Base-by-base conservation (phyloP, 2,888 invertebrate species). In the Brachyopa scutellaris region DNA sequence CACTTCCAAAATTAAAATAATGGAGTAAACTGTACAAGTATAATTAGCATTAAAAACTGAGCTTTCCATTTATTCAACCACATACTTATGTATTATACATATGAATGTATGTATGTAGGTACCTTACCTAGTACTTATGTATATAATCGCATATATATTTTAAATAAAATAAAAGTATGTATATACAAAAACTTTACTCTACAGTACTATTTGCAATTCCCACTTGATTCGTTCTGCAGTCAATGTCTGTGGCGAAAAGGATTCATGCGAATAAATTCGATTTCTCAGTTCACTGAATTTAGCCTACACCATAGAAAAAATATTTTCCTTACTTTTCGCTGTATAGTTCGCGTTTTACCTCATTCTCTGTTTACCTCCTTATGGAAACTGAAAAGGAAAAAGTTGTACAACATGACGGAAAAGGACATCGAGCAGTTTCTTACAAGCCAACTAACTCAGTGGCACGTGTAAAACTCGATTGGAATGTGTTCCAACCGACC, bases 381-480 rank as follows among this genome's bases (percentile, higher is more conserved):
- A 23, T 23, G 21, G 3, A 47, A 47, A 23, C 2, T 42, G 21
- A n/a, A 42, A 3, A 19, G n/a, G 8, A 42, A 21, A n/a, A 21
- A 21, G 21, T 23, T 21, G 13, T 31, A 51, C 38, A 23, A 40
- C n/a, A 47, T 4, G 11, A 21, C 2, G 17, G 29, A 29, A 29
- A 38, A 38, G 23, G n/a, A 57, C 38, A 26, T 26, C 38, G n/a
- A n/a, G 23, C 31, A 15, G 31, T 17, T 51, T 17, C 51, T 38
- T 26, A 57, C n/a, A 9, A 40, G 40, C 57, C 40, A 23, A 57
- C 40, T 57, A 57, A 57, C 21, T 17, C 40, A 40, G 40, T 17
- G 40, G 38, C 21, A 57, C 23, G 26, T 57, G 57, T 57, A 57
- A 57, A 57, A 57, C 57, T 40, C 23, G 40, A 57, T 57, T 40